Conservation (phyloP, 1,140 invertebrate genomes). For the Aricia agestis region DNA sequence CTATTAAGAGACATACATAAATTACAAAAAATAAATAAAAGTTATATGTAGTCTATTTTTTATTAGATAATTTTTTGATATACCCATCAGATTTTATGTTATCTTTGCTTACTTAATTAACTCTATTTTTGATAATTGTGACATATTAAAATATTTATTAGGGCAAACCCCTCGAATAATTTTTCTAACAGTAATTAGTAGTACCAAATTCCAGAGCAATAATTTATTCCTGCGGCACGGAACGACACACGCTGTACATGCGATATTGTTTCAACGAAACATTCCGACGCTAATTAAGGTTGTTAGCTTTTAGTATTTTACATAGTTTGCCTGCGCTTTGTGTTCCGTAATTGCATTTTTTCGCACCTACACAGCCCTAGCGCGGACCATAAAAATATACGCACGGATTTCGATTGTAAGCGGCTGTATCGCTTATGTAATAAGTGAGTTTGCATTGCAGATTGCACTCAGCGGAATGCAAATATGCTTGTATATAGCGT, state of each 20-base stretch:
- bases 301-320: constrained; percentile 12
- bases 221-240: neutral
- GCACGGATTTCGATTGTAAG: constrained; percentile 36
- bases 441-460: constrained; percentile 66
- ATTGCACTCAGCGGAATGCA: constrained; percentile 53
- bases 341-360: constrained; percentile 12
- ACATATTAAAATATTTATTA: too few species aligned
- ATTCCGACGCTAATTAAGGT: neutral
- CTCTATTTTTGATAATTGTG: too few species aligned
- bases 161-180: too few species aligned
- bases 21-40: too few species aligned
- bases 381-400: constrained; percentile 29
- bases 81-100: too few species aligned
- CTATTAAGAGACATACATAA: too few species aligned
- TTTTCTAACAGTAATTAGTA: neutral
- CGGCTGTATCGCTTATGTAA: constrained; percentile 48
- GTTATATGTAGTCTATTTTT: too few species aligned
- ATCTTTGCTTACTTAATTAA: too few species aligned
- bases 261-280: neutral
- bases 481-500: constrained; percentile 43
- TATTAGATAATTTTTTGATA: too few species aligned
- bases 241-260: neutral
- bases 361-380: constrained; percentile 4
- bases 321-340: constrained; percentile 6
- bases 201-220: neutral